phyloP scores from a whole-genome alignment of 2,797 vertebrate species.

The Meda fulgida region DNA sequence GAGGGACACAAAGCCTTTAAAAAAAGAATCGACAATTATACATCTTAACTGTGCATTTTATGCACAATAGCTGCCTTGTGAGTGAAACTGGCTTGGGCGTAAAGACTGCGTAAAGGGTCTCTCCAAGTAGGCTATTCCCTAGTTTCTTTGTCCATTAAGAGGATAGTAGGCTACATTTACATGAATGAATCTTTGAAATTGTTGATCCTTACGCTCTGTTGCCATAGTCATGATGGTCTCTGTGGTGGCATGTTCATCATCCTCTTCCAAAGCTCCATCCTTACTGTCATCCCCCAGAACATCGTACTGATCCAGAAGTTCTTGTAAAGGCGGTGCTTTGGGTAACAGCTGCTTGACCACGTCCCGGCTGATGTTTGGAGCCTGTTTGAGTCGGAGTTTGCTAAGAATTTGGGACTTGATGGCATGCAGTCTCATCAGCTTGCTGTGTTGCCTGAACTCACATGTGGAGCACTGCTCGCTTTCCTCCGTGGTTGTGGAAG shows the following conservation, averaged over 20 bases:
- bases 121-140: slow-evolving; percentile 16
- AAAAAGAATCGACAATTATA: neutral
- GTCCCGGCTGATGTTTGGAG: slow-evolving; percentile 97
- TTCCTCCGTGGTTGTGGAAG: slow-evolving; percentile 74
- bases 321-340: slow-evolving; percentile 94
- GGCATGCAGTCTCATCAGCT: slow-evolving; percentile 92
- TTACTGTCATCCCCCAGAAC: slow-evolving; percentile 93
- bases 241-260: slow-evolving; percentile 93
- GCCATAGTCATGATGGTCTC: slow-evolving; percentile 97
- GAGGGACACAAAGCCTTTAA: neutral
- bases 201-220: slow-evolving; percentile 86
- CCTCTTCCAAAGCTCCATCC: slow-evolving; percentile 88
- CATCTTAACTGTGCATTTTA: neutral
- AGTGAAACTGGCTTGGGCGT: neutral
- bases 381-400: slow-evolving; percentile 96
- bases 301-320: slow-evolving; percentile 97
- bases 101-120: slow-evolving; percentile 35
- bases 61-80: neutral
- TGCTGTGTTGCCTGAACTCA: slow-evolving; percentile 93
- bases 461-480: slow-evolving; percentile 91
- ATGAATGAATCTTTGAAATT: neutral
- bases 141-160: slow-evolving; percentile 5
- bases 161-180: neutral
- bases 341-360: slow-evolving; percentile 93
- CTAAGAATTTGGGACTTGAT: slow-evolving; percentile 98